Conservation (phyloP, 2,888 invertebrate species). For the Drosophila infuscata region DNA sequence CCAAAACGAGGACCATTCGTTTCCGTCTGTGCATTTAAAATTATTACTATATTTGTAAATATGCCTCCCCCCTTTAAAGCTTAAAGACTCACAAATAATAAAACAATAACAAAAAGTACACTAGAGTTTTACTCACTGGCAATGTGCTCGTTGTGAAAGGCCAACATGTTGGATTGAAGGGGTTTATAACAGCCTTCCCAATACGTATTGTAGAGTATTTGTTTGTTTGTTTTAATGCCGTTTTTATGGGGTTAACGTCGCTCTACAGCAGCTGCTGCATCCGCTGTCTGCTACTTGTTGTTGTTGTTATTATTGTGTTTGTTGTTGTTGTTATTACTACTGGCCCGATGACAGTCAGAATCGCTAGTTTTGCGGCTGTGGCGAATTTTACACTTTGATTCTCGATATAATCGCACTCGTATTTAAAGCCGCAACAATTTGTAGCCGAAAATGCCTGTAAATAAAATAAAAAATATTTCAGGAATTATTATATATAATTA, state of each 20-base stretch:
- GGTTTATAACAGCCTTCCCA: slow-evolving; percentile 61
- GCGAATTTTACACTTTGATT: slow-evolving; percentile 63
- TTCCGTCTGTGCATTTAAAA: slow-evolving; percentile 73
- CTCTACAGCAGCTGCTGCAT: slow-evolving; percentile 53
- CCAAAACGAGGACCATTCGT: slow-evolving; percentile 19
- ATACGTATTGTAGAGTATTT: slow-evolving; percentile 46
- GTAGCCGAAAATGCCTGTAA: slow-evolving; percentile 55
- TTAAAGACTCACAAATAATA: slow-evolving; percentile 24
- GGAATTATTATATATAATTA: slow-evolving; percentile 41
- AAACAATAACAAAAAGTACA: slow-evolving; percentile 4
- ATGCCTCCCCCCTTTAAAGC: slow-evolving; percentile 39
- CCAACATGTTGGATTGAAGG: slow-evolving; percentile 82
- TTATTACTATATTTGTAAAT: slow-evolving; percentile 74
- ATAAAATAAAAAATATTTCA: slow-evolving; percentile 15
- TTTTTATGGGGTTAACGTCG: slow-evolving; percentile 65
- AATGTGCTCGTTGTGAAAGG: slow-evolving; percentile 85
- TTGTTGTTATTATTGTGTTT: slow-evolving; percentile 23
- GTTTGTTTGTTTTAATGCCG: slow-evolving; percentile 59
- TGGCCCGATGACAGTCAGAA: slow-evolving; percentile 49
- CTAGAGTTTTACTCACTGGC: slow-evolving; percentile 82
- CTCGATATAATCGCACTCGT: slow-evolving; percentile 53
- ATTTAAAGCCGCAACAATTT: slow-evolving; percentile 61
- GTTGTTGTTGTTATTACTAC: slow-evolving; percentile 24
- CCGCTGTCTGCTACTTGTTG: slow-evolving; percentile 24
- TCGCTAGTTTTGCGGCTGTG: slow-evolving; percentile 46